Conservation (phyloP, 2,888 invertebrate species). For the Salticus scenicus region DNA sequence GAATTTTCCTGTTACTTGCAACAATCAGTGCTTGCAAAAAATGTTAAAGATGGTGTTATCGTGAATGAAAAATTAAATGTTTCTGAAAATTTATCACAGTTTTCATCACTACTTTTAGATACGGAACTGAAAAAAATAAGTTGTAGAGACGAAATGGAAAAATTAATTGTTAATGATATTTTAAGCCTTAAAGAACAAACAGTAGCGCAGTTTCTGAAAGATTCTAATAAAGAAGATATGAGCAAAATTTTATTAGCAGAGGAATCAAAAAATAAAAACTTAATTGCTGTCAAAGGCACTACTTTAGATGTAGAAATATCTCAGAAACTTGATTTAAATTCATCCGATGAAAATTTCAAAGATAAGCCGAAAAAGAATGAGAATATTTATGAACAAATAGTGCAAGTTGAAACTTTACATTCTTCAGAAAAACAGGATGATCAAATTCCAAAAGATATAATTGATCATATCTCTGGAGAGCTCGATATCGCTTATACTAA, state of each 20-base stretch:
- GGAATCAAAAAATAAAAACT: background rate
- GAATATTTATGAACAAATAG: background rate
- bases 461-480: background rate
- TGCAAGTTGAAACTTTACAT: background rate
- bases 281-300: too few relatives aligned
- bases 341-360: background rate
- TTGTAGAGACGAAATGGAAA: slow-evolving; percentile 48
- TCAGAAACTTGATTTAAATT: too few relatives aligned
- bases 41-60: background rate
- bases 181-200: slow-evolving; percentile 53
- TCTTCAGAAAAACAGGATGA: background rate
- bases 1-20: slow-evolving; percentile 45
- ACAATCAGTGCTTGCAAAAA: slow-evolving; percentile 7
- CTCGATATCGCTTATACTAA: slow-evolving; percentile 26
- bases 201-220: slow-evolving; percentile 41
- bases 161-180: slow-evolving; percentile 46
- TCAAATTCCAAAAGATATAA: background rate
- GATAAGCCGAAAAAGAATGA: background rate
- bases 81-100: slow-evolving; percentile 54
- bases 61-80: slow-evolving; percentile 41
- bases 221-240: slow-evolving; percentile 23
- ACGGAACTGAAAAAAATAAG: slow-evolving; percentile 49
- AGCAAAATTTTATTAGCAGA: background rate
- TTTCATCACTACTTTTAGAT: slow-evolving; percentile 54
- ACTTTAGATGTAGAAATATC: too few relatives aligned